Evolutionary conservation across 2,113 vertebrate genomes (phyloP).

Genomic region (Antigone vipio): DNA sequence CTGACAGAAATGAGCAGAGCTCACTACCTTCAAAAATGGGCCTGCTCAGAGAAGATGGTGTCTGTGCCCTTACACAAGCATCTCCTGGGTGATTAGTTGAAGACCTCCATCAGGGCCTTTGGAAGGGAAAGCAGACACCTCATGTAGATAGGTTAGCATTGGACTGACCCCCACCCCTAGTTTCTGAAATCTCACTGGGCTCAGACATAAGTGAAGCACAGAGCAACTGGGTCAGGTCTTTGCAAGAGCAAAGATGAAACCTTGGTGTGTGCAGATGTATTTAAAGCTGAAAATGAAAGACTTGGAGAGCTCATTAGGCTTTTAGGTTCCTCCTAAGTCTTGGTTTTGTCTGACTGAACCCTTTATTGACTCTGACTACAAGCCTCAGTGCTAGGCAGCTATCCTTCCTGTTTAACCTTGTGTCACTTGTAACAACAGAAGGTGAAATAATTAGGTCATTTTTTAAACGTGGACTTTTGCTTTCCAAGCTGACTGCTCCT

Average conservation of each 20-base stretch:
- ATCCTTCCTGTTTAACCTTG: slow-evolving; percentile 4
- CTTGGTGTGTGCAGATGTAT: not conserved
- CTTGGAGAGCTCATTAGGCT: not conserved
- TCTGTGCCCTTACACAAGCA: not conserved
- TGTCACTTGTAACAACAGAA: not conserved
- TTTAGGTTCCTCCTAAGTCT: not conserved
- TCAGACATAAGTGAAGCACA: not conserved
- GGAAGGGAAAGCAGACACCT: not conserved
- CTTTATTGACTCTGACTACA: not conserved
- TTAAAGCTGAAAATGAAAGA: not conserved
- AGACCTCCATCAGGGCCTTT: not conserved
- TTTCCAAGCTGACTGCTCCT: not conserved
- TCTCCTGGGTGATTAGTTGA: not conserved
- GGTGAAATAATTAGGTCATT: slow-evolving; percentile 4
- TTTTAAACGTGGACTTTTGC: not conserved
- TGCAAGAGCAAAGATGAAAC: not conserved
- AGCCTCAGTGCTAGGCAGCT: not conserved
- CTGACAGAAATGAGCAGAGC: not conserved
- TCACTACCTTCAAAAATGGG: not conserved
- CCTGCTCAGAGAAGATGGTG: not conserved
- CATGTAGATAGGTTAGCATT: not conserved
- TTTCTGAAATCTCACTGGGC: not conserved
- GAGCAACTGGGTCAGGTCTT: not conserved
- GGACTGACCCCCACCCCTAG: not conserved
- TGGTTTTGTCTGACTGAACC: not conserved